A percentile compares a stretch with the other conserved stretches of the same genome.
Conservation (phyloP, 2,888 invertebrate species). For the Steinernema hermaphroditum region DNA sequence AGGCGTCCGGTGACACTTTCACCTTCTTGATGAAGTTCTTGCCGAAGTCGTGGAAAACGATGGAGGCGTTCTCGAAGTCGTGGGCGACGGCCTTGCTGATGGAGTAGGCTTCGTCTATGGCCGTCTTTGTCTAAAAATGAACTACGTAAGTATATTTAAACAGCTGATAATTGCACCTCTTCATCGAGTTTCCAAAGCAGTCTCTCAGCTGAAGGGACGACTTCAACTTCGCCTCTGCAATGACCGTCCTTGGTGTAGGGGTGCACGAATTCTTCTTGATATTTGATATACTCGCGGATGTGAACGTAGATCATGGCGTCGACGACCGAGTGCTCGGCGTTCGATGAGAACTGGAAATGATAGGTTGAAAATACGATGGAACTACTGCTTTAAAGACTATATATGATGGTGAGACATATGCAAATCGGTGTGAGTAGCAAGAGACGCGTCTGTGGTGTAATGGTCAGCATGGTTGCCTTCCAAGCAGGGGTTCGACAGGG, state of each 20-base stretch:
- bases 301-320: slow-evolving; percentile 60
- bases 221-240: slow-evolving; percentile 58
- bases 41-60: slow-evolving; percentile 78
- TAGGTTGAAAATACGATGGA: background rate
- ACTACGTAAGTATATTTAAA: background rate
- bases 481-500: too few relatives aligned
- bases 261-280: slow-evolving; percentile 48
- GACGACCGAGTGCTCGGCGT: slow-evolving; percentile 57
- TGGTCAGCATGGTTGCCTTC: too few relatives aligned
- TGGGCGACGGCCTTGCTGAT: slow-evolving; percentile 75
- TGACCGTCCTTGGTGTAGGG: slow-evolving; percentile 57
- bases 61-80: slow-evolving; percentile 85
- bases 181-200: slow-evolving; percentile 80
- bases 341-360: slow-evolving; percentile 48
- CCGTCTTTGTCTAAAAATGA: slow-evolving; percentile 42
- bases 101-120: slow-evolving; percentile 50
- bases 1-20: slow-evolving; percentile 92
- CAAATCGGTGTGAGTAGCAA: too few relatives aligned
- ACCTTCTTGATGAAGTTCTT: slow-evolving; percentile 93
- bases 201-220: slow-evolving; percentile 79
- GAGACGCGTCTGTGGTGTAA: too few relatives aligned
- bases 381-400: too few relatives aligned
- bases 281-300: slow-evolving; percentile 60
- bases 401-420: too few relatives aligned
- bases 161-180: slow-evolving; percentile 39